A percentile compares a stretch with the other conserved stretches of the same genome.
phyloP scores from a whole-genome alignment of 2,888 invertebrate species.

The Caenorhabditis sulstoni region DNA sequence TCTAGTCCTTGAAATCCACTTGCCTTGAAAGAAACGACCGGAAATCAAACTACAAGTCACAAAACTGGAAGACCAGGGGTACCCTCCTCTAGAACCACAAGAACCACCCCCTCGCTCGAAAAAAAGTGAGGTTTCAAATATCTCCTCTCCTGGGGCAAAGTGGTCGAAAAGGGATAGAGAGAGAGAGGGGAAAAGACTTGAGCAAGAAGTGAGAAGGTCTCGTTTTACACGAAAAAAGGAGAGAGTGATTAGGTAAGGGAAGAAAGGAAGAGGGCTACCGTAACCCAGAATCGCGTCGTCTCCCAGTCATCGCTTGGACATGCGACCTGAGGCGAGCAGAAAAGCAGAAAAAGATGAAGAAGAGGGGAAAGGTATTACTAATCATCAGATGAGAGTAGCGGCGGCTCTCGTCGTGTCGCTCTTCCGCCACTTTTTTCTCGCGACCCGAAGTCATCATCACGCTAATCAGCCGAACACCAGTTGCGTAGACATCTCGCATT shows the following conservation, averaged over 20 bases:
- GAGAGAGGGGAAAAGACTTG: background rate
- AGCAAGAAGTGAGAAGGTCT: background rate
- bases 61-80: background rate
- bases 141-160: slow-evolving; percentile 11
- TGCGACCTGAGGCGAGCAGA: too few relatives aligned
- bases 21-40: background rate
- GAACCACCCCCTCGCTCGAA: slow-evolving; percentile 28
- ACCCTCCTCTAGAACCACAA: background rate
- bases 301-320: too few relatives aligned
- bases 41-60: slow-evolving; percentile 42
- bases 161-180: background rate
- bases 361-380: too few relatives aligned
- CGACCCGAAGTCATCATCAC: background rate
- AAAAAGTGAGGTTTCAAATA: slow-evolving; percentile 34
- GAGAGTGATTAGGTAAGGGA: too few relatives aligned
- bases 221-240: too few relatives aligned
- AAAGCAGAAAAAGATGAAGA: too few relatives aligned
- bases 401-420: too few relatives aligned
- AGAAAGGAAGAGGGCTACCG: too few relatives aligned
- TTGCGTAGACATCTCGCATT: background rate
- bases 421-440: background rate
- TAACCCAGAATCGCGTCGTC: too few relatives aligned
- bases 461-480: slow-evolving; percentile 3
- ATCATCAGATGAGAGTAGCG: too few relatives aligned
- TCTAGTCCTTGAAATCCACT: slow-evolving; percentile 13